Evolutionary conservation across 2,888 invertebrate species (phyloP), one percentile per base, ranked within the genome.

Genomic region (Sminthurides aquaticus): DNA sequence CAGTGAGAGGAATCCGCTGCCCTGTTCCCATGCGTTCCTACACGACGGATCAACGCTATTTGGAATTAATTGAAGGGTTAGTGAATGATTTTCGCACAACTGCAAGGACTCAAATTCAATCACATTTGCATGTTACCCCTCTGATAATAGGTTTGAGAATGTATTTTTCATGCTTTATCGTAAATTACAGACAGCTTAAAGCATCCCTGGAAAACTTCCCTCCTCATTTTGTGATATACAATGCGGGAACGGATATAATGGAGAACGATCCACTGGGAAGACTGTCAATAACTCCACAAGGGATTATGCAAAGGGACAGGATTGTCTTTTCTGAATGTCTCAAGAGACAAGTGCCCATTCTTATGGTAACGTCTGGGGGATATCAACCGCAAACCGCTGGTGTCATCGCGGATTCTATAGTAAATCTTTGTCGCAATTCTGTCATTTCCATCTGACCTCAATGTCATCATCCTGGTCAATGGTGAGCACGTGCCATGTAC

Each of bases 171-270:
- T 20, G 18, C 20, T 52, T 52, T 52, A 8, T 52, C 5, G 18
- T 48, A 22, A n/a, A n/a, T n/a, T n/a, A n/a, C n/a, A 49, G 60
- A 63, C 62, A 74, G 55, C 67, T 91, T 24, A 83, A 83, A 71
- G 83, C 81, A 52, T 86, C 90, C 0, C 77, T 91, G 25, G 77
- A 81, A 0, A 86, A 88, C 76, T 92, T 90, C 76, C 80, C 80
- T 60, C 90, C 93, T 0, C 87, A 93, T 76, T 81, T 93, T 26
- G 80, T 93, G 56, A 84, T 94, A n/a, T 94, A 91, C 79, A 93
- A 94, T 79, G 93, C 94, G n/a, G 94, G 93, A 0, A 93, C 93
- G 0, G 93, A 94, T 78, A 82, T 91, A 34, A 79, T 94, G 48
- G 82, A 84, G 66, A 86, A 87, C 0, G 93, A 94, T 79, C 86